Evolutionary conservation across 2,797 vertebrate species (phyloP), one percentile per base, ranked within the genome.

Genomic region (Anableps anableps): DNA sequence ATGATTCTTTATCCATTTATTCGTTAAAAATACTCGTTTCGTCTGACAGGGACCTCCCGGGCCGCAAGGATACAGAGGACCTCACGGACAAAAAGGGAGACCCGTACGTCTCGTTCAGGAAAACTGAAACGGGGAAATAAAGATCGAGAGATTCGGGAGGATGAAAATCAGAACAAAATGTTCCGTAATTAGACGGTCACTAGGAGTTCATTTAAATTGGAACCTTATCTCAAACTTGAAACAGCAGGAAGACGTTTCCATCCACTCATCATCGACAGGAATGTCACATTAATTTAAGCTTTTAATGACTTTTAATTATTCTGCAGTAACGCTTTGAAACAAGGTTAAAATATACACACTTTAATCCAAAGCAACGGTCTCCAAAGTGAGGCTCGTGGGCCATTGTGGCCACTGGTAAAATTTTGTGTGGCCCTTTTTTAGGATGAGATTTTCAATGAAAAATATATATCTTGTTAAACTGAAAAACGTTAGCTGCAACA

Each of bases 1-100:
- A 2, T 51, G 41, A 1, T 9, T 50, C 13, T 66, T 1, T 51
- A 1, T 47, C 19, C 10, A 0, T 34, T 31, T 26, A 8, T 34
- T 71, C 21, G 19, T 36, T 70, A 23, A 31, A 51, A 73, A 13
- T 5, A 23, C 43, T 55, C 68, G 48, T 62, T 68, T 13, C 0
- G 82, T 80, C 68, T 71, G 34, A 88, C 89, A 99, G 98, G 98
- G 98, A 72, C 97, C 98, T 80, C 97, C 98, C 26, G 98, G 98
- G 84, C 93, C 97, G 55, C 90, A 97, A 86, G 98, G 98, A 92
- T 92, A 93, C 19, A 96, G 98, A 95, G 98, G 98, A 93, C 88
- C 96, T 41, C 94, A 96, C 47, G 98, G 98, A 85, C 88, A 96
- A 76, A 99, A 99, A 94, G 98, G 98, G 93, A 96, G 97, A 92